These are phyloP conservation scores for Panthera uncia DNA, from an alignment of 2,113 vertebrate genomes.

Conservation along the genomic window DNA sequence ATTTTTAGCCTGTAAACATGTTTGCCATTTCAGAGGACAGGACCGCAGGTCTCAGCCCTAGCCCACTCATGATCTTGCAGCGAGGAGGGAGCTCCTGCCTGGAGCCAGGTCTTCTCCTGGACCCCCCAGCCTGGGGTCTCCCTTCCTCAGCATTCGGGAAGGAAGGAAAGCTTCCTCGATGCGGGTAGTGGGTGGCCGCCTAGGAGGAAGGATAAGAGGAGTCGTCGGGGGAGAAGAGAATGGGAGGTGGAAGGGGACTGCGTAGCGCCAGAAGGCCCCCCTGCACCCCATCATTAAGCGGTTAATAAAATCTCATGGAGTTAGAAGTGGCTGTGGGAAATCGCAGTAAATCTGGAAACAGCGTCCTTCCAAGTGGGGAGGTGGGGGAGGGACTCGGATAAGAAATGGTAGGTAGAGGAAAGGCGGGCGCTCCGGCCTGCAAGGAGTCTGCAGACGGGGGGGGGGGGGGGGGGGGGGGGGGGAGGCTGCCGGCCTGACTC, in stretches of 20 bases:
- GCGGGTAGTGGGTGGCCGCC: background rate
- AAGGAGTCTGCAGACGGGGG: background rate
- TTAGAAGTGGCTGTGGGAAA: conserved; percentile 74
- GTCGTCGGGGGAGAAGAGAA: background rate
- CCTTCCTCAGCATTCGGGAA: background rate
- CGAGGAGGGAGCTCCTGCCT: background rate
- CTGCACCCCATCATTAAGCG: conserved; percentile 62
- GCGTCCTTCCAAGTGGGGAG: background rate
- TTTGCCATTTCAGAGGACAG: conserved; percentile 79
- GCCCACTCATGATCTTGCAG: conserved; percentile 63
- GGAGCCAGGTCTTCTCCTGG: background rate
- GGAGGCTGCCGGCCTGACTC: background rate
- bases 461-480: background rate
- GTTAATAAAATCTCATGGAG: conserved; percentile 69
- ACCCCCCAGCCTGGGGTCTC: background rate
- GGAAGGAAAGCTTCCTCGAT: background rate
- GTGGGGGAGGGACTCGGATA: background rate
- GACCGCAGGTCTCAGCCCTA: conserved; percentile 63
- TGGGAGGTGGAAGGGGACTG: background rate
- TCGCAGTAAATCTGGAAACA: conserved; percentile 60
- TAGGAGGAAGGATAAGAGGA: background rate
- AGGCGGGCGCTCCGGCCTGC: background rate
- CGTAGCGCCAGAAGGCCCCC: conserved; percentile 36
- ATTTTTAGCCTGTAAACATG: conserved; percentile 83
- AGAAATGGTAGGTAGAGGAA: background rate